Conservation (phyloP, 2,888 invertebrate species). For the Hoplodrina ambigua region DNA sequence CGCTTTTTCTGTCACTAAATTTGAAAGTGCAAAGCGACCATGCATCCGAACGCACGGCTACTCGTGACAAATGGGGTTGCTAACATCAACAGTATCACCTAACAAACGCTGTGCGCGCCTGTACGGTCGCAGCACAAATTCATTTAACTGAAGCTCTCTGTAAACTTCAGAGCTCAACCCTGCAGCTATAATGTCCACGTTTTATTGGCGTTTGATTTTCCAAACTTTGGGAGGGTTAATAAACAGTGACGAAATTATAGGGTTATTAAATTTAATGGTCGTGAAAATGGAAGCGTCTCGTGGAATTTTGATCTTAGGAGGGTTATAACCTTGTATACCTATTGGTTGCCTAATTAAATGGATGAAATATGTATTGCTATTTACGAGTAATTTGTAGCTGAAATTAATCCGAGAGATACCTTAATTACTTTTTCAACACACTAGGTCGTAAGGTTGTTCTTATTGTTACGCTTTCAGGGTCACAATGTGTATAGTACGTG, state of each 20-base stretch:
- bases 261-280: conserved; percentile 53
- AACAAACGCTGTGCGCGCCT: conserved; percentile 32
- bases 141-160: conserved; percentile 57
- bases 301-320: conserved; percentile 42
- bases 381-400: not conserved
- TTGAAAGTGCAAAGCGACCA: not conserved
- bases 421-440: too few species aligned
- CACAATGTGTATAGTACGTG: too few species aligned
- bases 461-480: too few species aligned
- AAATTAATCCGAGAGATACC: not conserved
- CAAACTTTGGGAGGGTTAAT: conserved; percentile 51
- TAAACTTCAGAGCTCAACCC: conserved; percentile 53
- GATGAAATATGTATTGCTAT: conserved; percentile 25
- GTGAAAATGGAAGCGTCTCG: conserved; percentile 40
- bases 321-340: conserved; percentile 34
- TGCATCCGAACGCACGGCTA: not conserved
- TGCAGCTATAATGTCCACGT: conserved; percentile 53
- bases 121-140: conserved; percentile 59
- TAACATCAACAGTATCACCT: conserved; percentile 48
- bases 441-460: too few species aligned
- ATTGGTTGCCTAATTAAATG: conserved; percentile 29
- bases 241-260: conserved; percentile 54
- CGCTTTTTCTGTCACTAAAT: not conserved
- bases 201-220: conserved; percentile 58
- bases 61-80: conserved; percentile 20